Base-by-base conservation (phyloP, 1,140 invertebrate species). In the Paraescarpia echinospica region DNA sequence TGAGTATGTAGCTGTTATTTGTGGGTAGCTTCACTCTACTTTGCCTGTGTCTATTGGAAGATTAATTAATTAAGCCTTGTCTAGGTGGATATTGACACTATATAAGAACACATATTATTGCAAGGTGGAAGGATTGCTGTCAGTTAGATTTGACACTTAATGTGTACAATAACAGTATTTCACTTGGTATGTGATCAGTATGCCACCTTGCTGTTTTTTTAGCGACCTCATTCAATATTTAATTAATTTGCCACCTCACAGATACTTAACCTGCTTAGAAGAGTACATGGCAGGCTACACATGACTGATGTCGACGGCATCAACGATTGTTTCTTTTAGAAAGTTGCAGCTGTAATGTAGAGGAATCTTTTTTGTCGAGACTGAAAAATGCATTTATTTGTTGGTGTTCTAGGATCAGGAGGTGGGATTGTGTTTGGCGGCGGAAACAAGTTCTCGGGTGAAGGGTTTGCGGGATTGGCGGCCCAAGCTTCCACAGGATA, bases 381-480 rank as follows among this genome's bases (percentile, higher is more conserved):
- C 41, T 41, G 12, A 41, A 12, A 77, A 18, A 77, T 77, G 59
- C 22, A 77, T 77, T 77, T 6, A 77, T 27, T 77, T 77, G 59
- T 77, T 14, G 59, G 2, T 77, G 59, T 27, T 6, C 18, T 31
- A 14, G 18, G 2, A 31, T 77, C 59, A 77, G 59, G 18, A 77
- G 59, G 59, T 77, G 59, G 59, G 22, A 31, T 77, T 77, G 59
- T 77, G 59, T 77, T 77, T 31, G 59, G 59, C 22, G 12, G 59
- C 22, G 35, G 90, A 12, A 34, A 34, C 35, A 90, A 31, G 90
- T 41, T 41, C 14, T 18, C 34, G n/a, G 90, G 90, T 12, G 22
- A 33, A 12, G 91, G 41, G 14, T 91, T 91, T 48, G 91, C 91
- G 9, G 91, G 9, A 35, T n/a, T 91, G 91, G 91, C 91, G 2